phyloP scores from a whole-genome alignment of 2,113 vertebrate genomes.

The Xiphophorus couchianus region DNA sequence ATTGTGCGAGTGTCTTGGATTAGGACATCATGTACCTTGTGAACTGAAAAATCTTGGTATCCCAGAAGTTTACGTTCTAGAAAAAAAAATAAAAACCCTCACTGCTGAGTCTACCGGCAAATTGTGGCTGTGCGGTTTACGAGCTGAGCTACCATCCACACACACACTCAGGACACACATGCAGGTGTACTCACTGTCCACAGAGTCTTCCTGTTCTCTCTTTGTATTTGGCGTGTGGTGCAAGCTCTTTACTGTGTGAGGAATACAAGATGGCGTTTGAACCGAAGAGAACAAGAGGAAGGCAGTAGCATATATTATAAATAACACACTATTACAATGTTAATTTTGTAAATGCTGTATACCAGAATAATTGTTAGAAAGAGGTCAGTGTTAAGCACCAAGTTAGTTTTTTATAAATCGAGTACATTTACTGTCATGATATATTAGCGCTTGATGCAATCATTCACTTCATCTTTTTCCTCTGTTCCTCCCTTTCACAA shows the following conservation, averaged over 20 bases:
- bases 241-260: conserved; percentile 56
- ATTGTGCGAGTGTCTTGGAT: conserved; percentile 74
- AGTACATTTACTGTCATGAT: conserved; percentile 73
- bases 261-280: conserved; percentile 46
- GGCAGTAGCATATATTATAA: conserved; percentile 78
- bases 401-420: conserved; percentile 78
- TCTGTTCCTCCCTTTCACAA: conserved; percentile 48
- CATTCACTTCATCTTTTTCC: conserved; percentile 53
- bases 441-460: conserved; percentile 77
- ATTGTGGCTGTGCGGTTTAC: conserved; percentile 64
- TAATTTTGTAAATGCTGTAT: conserved; percentile 81
- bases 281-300: conserved; percentile 73
- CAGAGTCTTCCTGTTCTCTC: conserved; percentile 80
- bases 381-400: conserved; percentile 78
- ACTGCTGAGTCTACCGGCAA: conserved; percentile 64
- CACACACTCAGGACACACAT: conserved; percentile 78
- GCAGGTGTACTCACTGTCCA: conserved; percentile 78
- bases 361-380: conserved; percentile 79
- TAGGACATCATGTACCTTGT: conserved; percentile 63
- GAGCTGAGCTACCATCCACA: conserved; percentile 70
- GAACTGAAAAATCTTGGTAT: conserved; percentile 69
- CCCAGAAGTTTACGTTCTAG: conserved; percentile 67
- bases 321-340: conserved; percentile 76
- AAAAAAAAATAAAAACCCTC: conserved; percentile 22
- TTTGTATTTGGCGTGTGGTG: conserved; percentile 70